A percentile compares a stretch with the other conserved stretches of the same genome.
These are phyloP conservation scores for Drosophila rufa DNA, from an alignment of 1,140 invertebrate genomes.

Conservation along the genomic window DNA sequence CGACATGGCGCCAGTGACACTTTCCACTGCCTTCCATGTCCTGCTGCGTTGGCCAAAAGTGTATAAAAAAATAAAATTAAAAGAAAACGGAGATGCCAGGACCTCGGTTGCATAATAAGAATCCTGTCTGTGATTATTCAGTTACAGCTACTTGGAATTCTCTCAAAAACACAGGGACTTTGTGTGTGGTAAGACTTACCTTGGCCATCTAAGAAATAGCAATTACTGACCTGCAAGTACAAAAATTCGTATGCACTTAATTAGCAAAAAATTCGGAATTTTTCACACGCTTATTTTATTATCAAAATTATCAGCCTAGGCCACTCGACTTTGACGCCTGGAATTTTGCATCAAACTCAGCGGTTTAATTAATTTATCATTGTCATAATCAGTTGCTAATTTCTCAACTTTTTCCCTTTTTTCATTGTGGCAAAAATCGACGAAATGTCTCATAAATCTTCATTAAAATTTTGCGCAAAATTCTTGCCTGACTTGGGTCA, in stretches of 20 bases:
- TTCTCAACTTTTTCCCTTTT: slow-evolving; percentile 25
- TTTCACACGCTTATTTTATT: slow-evolving; percentile 1
- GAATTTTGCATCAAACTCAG: slow-evolving; percentile 29
- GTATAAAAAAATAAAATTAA: slow-evolving; percentile 4
- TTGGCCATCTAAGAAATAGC: neutral
- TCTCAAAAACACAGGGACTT: too few relatives aligned
- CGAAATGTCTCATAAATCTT: slow-evolving; percentile 37
- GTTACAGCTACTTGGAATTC: slow-evolving; percentile 46
- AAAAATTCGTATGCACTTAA: neutral
- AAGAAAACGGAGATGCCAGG: slow-evolving; percentile 6
- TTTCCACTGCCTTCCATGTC: slow-evolving; percentile 32
- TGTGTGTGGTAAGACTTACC: slow-evolving; percentile 27
- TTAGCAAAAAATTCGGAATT: neutral
- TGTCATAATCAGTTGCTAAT: slow-evolving; percentile 61
- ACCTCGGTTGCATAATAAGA: slow-evolving; percentile 21
- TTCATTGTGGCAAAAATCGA: slow-evolving; percentile 12
- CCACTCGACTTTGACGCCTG: slow-evolving; percentile 18
- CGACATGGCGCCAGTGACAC: slow-evolving; percentile 63
- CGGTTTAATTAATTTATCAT: slow-evolving; percentile 59
- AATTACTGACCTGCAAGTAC: neutral
- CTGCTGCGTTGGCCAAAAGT: slow-evolving; percentile 72
- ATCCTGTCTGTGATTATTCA: slow-evolving; percentile 34
- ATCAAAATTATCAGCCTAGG: slow-evolving; percentile 23
- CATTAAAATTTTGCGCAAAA: slow-evolving; percentile 19
- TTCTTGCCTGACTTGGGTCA: neutral